Evolutionary conservation across 2,797 vertebrate genomes (phyloP), one percentile per base, ranked within the genome.

Genomic region (Carduelis carduelis): DNA sequence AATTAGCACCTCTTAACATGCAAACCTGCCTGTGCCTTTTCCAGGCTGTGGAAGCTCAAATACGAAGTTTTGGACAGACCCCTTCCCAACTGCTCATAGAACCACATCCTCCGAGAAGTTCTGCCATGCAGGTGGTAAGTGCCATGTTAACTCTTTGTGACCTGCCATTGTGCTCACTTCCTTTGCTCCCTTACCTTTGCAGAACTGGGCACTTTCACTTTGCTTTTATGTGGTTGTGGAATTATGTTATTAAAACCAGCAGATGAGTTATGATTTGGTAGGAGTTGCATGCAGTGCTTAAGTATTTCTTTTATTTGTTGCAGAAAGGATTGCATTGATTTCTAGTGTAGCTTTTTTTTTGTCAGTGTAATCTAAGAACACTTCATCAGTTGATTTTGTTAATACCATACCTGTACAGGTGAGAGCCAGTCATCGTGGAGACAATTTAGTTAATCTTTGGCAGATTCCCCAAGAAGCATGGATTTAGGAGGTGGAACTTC

Each of bases 101-200:
- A 93, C 99, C 99, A 69, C 99, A 99, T 98, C 98, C 98, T 90
- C 99, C 99, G 23, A 97, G 99, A 97, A 99, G 99, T 93, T 99
- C 99, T 50, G 99, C 99, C 96, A 99, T 99, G 99, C 99, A 99
- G 97, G 99, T 99, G 98, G 99, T 99, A 97, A 99, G 99, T 98
- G 72, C 91, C 92, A 21, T 1, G 3, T 92, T 94, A 89, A 85
- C 75, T 88, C 79, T 91, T 84, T 77, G 70, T 41, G 56, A 84
- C 83, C 69, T 79, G 66, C 63, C 28, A 3, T 32, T 60, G 72
- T 50, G 19, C 70, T 96, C n/a, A 2, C 61, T 85, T 72, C 66
- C 56, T 91, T 43, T 71, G n/a, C 79, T 64, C 2, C 65, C 71
- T 76, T 80, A 35, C 39, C 44, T 76, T 26, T 55, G 68, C 22